Evolutionary conservation across 2,797 vertebrate genomes (phyloP).

Genomic region (Corythornis leucogaster): DNA sequence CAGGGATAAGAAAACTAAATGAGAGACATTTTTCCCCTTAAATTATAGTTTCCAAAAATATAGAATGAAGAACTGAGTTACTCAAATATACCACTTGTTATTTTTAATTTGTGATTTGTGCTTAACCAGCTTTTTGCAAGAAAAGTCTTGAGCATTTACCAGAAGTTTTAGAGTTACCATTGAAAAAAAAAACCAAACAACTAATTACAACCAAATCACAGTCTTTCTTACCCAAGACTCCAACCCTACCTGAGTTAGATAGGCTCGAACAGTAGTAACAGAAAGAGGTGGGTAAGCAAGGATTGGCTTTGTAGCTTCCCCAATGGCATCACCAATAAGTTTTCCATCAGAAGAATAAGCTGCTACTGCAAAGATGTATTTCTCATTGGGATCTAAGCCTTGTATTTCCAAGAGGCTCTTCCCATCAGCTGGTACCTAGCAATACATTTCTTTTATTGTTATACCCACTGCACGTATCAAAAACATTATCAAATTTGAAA

Average conservation of each 20-base stretch:
- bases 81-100: not conserved
- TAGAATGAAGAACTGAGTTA: not conserved
- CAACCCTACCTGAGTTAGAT: constrained; percentile 84
- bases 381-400: constrained; percentile 89
- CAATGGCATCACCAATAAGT: constrained; percentile 86
- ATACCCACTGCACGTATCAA: not conserved
- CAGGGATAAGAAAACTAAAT: not conserved
- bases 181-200: not conserved
- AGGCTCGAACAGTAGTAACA: constrained; percentile 84
- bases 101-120: not conserved
- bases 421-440: constrained; percentile 85
- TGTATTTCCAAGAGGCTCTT: constrained; percentile 83
- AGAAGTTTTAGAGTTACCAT: not conserved
- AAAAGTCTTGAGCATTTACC: not conserved
- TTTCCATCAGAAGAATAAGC: constrained; percentile 87
- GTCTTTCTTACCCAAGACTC: not conserved
- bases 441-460: constrained; percentile 43
- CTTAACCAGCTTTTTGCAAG: not conserved
- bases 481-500: not conserved
- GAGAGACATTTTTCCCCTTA: not conserved
- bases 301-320: constrained; percentile 87
- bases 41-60: not conserved
- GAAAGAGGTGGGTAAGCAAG: constrained; percentile 87
- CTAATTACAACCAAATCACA: not conserved
- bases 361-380: constrained; percentile 92